Conservation (phyloP, 2,888 invertebrate genomes). For the Blastobasis adustella region DNA sequence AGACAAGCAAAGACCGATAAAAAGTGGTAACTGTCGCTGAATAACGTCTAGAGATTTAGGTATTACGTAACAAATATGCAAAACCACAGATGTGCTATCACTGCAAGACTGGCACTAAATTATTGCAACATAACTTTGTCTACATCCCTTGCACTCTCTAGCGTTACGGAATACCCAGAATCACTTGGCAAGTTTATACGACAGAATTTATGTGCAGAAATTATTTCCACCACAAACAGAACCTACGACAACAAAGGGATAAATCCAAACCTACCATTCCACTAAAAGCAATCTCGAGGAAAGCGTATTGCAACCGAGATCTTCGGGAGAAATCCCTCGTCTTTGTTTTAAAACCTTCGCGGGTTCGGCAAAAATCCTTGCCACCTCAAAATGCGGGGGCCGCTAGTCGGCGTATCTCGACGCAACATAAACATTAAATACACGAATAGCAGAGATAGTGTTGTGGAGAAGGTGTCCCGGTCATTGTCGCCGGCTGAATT, state of each 20-base stretch:
- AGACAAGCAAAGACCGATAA: no score
- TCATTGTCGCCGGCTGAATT: constrained; percentile 45
- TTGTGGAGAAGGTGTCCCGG: constrained; percentile 23
- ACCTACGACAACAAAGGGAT: background rate
- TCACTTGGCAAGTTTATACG: background rate
- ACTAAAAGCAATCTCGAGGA: constrained; percentile 1
- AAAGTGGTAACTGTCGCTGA: no score
- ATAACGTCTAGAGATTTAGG: no score
- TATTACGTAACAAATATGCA: no score
- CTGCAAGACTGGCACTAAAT: no score
- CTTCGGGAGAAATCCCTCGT: constrained; percentile 2
- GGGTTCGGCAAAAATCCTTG: constrained; percentile 5
- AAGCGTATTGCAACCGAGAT: constrained; percentile 6
- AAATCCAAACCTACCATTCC: constrained; percentile 2
- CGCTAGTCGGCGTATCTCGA: constrained; percentile 3
- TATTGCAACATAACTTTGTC: no score
- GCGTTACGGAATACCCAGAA: background rate
- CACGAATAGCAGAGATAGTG: constrained; percentile 6
- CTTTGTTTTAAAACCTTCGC: constrained; percentile 4
- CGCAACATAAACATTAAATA: constrained; percentile 6
- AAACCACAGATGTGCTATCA: no score
- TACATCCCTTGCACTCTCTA: background rate
- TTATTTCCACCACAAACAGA: no score
- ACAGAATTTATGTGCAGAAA: no score
- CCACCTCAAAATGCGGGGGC: background rate